A percentile compares a stretch with the other conserved stretches of the same genome.
Conservation (phyloP, 2,888 invertebrate species). For the Hemaris fuciformis region DNA sequence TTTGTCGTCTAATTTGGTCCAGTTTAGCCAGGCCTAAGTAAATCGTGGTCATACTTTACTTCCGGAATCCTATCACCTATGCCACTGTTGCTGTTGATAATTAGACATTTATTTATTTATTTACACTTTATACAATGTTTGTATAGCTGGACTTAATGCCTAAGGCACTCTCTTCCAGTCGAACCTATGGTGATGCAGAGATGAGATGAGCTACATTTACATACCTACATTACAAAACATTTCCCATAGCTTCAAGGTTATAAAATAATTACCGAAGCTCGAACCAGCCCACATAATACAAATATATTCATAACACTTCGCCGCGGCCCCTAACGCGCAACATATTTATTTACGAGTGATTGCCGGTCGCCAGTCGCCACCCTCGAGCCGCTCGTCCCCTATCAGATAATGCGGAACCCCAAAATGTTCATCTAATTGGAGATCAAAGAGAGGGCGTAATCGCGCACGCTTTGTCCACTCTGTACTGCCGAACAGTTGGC, state of each 20-base stretch:
- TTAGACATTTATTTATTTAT: background rate
- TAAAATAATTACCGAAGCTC: background rate
- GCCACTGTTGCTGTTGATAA: no score
- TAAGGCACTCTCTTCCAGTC: no score
- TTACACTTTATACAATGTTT: no score
- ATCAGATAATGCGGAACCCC: slow-evolving; percentile 66
- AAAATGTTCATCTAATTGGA: slow-evolving; percentile 81
- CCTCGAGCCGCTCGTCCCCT: slow-evolving; percentile 42
- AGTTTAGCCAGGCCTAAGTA: no score
- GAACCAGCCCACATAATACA: background rate
- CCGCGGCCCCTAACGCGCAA: slow-evolving; percentile 39
- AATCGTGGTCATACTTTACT: no score
- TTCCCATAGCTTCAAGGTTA: background rate
- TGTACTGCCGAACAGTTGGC: background rate
- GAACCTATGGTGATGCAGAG: no score
- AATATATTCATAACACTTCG: background rate
- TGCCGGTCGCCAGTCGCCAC: slow-evolving; percentile 35
- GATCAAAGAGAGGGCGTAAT: slow-evolving; percentile 79
- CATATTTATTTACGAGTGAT: slow-evolving; percentile 60
- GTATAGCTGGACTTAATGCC: no score
- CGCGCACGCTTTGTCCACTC: slow-evolving; percentile 59
- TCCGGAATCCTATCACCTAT: no score
- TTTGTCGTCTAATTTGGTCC: no score
- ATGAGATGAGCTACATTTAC: no score
- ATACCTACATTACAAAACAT: no score